Evolutionary conservation across 2,113 vertebrate species (phyloP).

Genomic region (Brachionichthys hirsutus): DNA sequence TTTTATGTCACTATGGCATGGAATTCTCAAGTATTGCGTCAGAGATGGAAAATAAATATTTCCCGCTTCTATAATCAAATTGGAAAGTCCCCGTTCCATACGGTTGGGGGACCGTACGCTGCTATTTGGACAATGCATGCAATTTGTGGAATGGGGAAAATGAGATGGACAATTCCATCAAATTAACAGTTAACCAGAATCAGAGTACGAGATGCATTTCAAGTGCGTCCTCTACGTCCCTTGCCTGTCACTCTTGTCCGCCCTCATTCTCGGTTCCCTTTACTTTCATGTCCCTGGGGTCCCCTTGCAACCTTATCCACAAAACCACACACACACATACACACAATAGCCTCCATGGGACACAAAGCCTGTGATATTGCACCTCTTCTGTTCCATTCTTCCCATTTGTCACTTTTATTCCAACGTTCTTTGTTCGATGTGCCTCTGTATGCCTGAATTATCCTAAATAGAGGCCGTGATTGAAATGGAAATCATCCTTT

Average conservation of each 20-base stretch:
- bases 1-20: too few species aligned
- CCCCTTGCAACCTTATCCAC: conserved; percentile 60
- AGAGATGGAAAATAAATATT: too few species aligned
- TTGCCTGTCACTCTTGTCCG: conserved; percentile 70
- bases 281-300: conserved; percentile 60
- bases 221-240: conserved; percentile 51
- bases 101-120: neutral
- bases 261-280: conserved; percentile 63
- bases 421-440: conserved; percentile 62
- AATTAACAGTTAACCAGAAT: conserved; percentile 5
- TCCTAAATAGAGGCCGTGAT: conserved; percentile 61
- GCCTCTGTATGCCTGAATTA: conserved; percentile 69
- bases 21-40: too few species aligned
- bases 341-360: conserved; percentile 74
- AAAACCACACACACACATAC: conserved; percentile 40
- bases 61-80: too few species aligned
- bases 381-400: conserved; percentile 60
- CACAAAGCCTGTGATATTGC: conserved; percentile 68
- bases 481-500: conserved; percentile 68
- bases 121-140: conserved; percentile 3
- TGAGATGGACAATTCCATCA: conserved; percentile 14
- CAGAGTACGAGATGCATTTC: conserved; percentile 1
- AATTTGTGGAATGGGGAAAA: neutral
- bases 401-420: conserved; percentile 77
- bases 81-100: too few species aligned